Base-by-base conservation (phyloP, 2,113 vertebrate species). In the Datnioides undecimradiatus region DNA sequence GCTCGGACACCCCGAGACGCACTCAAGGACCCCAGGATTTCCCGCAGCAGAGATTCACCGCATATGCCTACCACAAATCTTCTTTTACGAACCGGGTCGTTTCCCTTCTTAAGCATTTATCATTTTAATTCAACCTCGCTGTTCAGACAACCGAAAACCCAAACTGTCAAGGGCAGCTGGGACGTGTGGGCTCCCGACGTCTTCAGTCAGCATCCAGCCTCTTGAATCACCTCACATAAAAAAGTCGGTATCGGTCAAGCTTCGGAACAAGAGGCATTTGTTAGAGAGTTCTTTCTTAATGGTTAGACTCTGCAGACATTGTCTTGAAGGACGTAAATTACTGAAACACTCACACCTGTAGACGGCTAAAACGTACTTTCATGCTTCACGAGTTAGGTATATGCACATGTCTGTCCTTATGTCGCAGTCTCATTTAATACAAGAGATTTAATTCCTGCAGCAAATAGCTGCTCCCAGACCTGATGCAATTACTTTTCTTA, bases 401-500 rank as follows among this genome's bases (percentile, higher is more conserved):
- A 1, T 14, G 16, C 34, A 8, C 11, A 21, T 43, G 46, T 84
- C 31, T 68, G 23, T 54, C 45, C 31, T 72, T 43, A 59, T 82
- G 81, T 70, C 38, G 10, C 27, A 16, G 9, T 40, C 64, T 36
- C 21, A 43, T 87, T 76, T 38, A 51, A 73, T 49, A 65, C 75
- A 45, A 38, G 59, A 71, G n/a, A 36, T 73, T 80, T 59, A 77
- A 87, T 77, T 62, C 60, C 62, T 79, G 3, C 10, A 62, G 77
- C 65, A 43, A 75, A 73, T 51, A 71, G 63, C 71, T 70, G 55
- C 59, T 88, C 65, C 74, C 79, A 81, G 73, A 83, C 68, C 71
- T 83, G 70, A 78, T 76, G 68, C 86, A 86, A 84, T 90, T 85
- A 83, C 76, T 86, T 88, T 81, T 84, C 82, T 63, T 57, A 55